phyloP scores from a whole-genome alignment of 2,113 vertebrate species.

The Hemichromis elongatus region DNA sequence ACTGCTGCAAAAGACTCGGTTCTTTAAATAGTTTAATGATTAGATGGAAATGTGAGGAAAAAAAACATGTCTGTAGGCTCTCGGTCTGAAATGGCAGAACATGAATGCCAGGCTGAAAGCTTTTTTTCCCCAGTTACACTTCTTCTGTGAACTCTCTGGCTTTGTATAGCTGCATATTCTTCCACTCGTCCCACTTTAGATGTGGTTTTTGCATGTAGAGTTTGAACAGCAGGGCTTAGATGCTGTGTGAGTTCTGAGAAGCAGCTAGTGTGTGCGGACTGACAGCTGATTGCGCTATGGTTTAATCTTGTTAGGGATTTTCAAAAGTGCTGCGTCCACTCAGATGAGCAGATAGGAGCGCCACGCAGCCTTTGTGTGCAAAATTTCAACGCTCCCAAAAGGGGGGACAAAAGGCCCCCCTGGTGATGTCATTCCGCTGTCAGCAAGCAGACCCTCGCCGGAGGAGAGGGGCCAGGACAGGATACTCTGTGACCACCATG shows the following conservation, averaged over 20 bases:
- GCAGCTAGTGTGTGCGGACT: constrained; percentile 48
- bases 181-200: background rate
- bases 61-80: background rate
- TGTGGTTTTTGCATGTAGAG: constrained; percentile 24
- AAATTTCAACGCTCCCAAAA: constrained; percentile 63
- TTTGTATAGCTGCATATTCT: background rate
- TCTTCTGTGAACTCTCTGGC: background rate
- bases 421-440: constrained; percentile 71
- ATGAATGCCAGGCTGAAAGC: background rate
- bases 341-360: constrained; percentile 70
- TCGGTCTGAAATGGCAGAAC: background rate
- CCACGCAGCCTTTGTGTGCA: constrained; percentile 67
- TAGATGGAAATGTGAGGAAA: background rate
- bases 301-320: constrained; percentile 78
- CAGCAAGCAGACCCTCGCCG: constrained; percentile 48
- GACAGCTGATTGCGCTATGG: constrained; percentile 66
- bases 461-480: constrained; percentile 38
- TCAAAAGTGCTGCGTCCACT: constrained; percentile 78
- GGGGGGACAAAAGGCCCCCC: constrained; percentile 56
- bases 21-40: background rate
- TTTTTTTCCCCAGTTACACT: background rate
- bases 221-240: constrained; percentile 52
- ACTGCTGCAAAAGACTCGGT: background rate
- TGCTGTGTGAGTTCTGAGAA: constrained; percentile 60
- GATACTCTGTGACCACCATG: constrained; percentile 39